These are phyloP conservation scores for Folsomia manolachei DNA, from an alignment of 2,888 invertebrate genomes.

Conservation along the genomic window DNA sequence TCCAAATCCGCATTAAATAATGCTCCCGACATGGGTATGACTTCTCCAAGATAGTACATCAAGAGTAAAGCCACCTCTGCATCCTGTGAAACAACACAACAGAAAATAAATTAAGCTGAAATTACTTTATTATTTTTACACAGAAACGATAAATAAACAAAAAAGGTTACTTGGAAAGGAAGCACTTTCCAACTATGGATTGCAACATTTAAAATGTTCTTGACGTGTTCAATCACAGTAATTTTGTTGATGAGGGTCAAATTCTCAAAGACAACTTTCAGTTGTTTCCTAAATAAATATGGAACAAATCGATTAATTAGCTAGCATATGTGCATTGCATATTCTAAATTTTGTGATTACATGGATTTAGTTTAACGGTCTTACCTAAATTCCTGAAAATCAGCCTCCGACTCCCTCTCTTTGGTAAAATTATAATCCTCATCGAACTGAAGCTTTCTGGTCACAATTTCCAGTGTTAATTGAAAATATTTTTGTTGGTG, in stretches of 20 bases:
- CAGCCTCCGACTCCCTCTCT: conserved; percentile 60
- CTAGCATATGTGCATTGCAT: too few species aligned
- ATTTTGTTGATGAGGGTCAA: conserved; percentile 57
- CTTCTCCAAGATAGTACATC: conserved; percentile 59
- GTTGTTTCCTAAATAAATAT: conserved; percentile 57
- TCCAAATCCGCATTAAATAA: conserved; percentile 37
- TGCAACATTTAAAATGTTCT: conserved; percentile 54
- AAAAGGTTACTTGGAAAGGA: conserved; percentile 53
- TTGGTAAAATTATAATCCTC: conserved; percentile 57
- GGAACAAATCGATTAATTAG: too few species aligned
- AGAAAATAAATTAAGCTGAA: background rate
- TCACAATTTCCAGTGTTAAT: conserved; percentile 56
- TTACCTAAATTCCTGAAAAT: conserved; percentile 57
- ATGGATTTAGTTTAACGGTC: too few species aligned
- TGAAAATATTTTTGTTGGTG: conserved; percentile 54
- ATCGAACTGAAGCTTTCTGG: conserved; percentile 59
- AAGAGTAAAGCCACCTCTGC: conserved; percentile 58
- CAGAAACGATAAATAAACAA: too few species aligned
- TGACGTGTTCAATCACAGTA: conserved; percentile 55
- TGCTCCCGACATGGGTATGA: conserved; percentile 46
- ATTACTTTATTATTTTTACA: conserved; percentile 2
- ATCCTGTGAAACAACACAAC: conserved; percentile 53
- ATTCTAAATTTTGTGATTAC: too few species aligned
- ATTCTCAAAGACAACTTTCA: conserved; percentile 59
- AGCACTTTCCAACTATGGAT: conserved; percentile 56